Evolutionary conservation across 2,113 vertebrate species (phyloP).

Genomic region (human): GRCh38 chr5:50620001-50620500

Average conservation of each 20-base stretch:
- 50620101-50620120: slow-evolving; percentile 64
- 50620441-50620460: not conserved
- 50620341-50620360: not conserved
- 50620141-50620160: slow-evolving; percentile 66
- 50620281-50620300: slow-evolving; percentile 53
- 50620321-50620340: not conserved
- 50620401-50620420: not conserved
- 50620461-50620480: not conserved
- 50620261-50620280: slow-evolving; percentile 25
- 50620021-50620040: not conserved
- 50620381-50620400: not conserved
- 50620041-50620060: slow-evolving; percentile 10
- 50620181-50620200: slow-evolving; percentile 70
- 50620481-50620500: not conserved
- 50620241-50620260: slow-evolving; percentile 56
- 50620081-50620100: slow-evolving; percentile 31
- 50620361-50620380: not conserved
- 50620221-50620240: slow-evolving; percentile 63
- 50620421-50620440: not conserved
- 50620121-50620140: slow-evolving; percentile 70
- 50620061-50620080: slow-evolving; percentile 54
- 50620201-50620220: slow-evolving; percentile 62
- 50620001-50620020: not conserved
- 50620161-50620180: slow-evolving; percentile 76
- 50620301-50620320: slow-evolving; percentile 14